Percentiles rank a stretch among this genome's conserved stretches.
Evolutionary conservation across 64 coral and sea anemone genomes (phyloP).

Genomic region (Trachythela sp.): DNA sequence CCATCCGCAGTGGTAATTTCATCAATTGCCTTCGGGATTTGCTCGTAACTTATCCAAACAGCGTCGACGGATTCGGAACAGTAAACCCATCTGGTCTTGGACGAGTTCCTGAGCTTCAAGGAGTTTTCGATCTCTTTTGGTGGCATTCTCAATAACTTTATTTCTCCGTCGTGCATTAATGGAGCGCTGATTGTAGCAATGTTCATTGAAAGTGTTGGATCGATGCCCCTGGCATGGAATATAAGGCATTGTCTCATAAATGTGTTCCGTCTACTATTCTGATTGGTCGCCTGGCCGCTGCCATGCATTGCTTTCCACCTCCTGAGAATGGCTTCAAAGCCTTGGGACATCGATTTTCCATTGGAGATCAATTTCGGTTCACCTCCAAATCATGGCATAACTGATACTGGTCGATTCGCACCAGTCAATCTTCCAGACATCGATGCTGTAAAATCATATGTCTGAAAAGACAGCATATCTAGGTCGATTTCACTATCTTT

Average conservation of each 20-base stretch:
- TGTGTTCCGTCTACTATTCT: too few relatives aligned
- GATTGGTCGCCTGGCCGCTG: too few relatives aligned
- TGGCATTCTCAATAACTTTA: neutral
- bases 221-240: neutral
- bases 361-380: too few relatives aligned
- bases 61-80: neutral
- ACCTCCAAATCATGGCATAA: too few relatives aligned
- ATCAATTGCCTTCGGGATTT: neutral
- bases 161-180: neutral
- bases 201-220: neutral
- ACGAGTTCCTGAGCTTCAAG: neutral
- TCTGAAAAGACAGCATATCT: slow-evolving; percentile 11
- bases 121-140: neutral
- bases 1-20: neutral
- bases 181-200: neutral
- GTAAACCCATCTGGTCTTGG: neutral
- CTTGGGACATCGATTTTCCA: too few relatives aligned
- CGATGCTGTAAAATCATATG: neutral
- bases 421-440: neutral
- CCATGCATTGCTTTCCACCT: neutral
- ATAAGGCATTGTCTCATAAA: too few relatives aligned
- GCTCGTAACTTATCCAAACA: neutral
- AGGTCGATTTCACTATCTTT: slow-evolving; percentile 13
- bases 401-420: too few relatives aligned
- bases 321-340: too few relatives aligned